Conservation (phyloP, 1,140 invertebrate species). For the Aphaenogaster floridana region DNA sequence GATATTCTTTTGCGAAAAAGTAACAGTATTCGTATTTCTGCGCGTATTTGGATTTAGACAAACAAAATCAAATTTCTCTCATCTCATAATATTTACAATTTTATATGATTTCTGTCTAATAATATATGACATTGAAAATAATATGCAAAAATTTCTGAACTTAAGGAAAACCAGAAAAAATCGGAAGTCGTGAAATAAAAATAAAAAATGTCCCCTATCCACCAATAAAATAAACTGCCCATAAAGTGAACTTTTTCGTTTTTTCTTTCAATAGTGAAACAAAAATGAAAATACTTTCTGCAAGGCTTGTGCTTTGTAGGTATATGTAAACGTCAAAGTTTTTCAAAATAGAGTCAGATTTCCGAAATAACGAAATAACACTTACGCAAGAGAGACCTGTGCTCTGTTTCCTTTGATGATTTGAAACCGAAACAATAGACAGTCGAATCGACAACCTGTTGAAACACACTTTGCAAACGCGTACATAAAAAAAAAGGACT, state of each 20-base stretch:
- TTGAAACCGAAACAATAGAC: conserved; percentile 57
- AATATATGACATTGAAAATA: background rate
- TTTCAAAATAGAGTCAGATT: background rate
- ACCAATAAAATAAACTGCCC: background rate
- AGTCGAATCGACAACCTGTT: conserved; percentile 77
- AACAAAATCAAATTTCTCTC: background rate
- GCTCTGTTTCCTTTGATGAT: conserved; percentile 17
- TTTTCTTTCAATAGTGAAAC: background rate
- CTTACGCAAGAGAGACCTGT: background rate
- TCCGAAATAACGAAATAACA: conserved; percentile 21
- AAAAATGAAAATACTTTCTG: background rate
- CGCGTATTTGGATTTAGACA: background rate
- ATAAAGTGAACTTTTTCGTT: background rate
- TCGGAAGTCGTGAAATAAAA: background rate
- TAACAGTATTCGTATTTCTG: background rate
- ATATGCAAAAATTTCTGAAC: background rate
- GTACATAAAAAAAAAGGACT: conserved; percentile 3
- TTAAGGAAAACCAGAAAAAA: background rate
- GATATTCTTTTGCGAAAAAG: conserved; percentile 8
- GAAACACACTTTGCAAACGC: conserved; percentile 61
- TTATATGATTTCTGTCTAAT: background rate
- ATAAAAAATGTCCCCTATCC: background rate
- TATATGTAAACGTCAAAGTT: background rate
- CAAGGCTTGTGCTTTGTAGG: background rate
- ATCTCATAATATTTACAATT: background rate